phyloP scores from a whole-genome alignment of 2,113 vertebrate species.

The Muscicapa adusta region DNA sequence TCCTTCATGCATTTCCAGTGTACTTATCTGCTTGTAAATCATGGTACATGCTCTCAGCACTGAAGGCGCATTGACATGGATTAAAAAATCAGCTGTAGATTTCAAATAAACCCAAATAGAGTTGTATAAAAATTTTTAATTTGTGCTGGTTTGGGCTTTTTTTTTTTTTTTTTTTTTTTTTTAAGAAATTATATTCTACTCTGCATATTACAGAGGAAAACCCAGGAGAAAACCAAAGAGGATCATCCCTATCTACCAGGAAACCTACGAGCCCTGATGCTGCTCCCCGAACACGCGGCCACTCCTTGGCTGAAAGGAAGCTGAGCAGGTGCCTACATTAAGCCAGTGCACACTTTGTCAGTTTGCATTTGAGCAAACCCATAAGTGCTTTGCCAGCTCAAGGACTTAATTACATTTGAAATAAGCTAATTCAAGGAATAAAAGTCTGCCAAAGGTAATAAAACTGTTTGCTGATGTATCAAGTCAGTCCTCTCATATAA shows the following conservation, averaged over 20 bases:
- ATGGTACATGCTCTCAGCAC: neutral
- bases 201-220: neutral
- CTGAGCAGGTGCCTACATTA: conserved; percentile 25
- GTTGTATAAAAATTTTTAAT: neutral
- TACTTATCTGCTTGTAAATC: neutral
- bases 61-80: neutral
- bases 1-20: neutral
- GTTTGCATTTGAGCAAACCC: neutral
- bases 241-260: neutral
- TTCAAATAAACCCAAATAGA: neutral
- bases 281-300: fast-evolving
- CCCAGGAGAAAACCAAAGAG: neutral
- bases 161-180: neutral
- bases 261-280: neutral
- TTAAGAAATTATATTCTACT: neutral
- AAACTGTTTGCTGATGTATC: conserved; percentile 27
- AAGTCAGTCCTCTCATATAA: neutral
- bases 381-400: conserved; percentile 1
- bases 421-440: conserved; percentile 33
- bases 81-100: neutral
- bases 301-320: neutral
- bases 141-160: neutral
- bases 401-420: conserved; percentile 35
- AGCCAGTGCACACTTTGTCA: conserved; percentile 6
- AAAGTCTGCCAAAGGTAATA: conserved; percentile 52